Percentiles rank a stretch among this genome's conserved stretches.
Evolutionary conservation across 2,113 vertebrate species (phyloP).

Genomic region (Callospermophilus lateralis): DNA sequence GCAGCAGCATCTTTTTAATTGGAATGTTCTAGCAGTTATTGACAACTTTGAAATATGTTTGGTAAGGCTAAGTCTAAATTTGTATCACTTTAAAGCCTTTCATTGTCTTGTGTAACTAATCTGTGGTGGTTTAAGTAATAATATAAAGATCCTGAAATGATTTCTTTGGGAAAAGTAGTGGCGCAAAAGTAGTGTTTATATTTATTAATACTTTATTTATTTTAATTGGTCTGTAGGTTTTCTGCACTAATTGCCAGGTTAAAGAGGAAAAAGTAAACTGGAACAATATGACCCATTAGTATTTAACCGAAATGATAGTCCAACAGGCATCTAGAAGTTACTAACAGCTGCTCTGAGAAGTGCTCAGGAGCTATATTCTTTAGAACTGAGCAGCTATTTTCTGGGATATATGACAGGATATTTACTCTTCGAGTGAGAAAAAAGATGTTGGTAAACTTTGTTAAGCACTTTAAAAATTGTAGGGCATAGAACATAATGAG

Average conservation of each 20-base stretch:
- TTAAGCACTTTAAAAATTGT: constrained; percentile 25
- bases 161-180: constrained; percentile 41
- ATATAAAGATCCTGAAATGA: constrained; percentile 4
- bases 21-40: constrained; percentile 23
- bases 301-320: constrained; percentile 35
- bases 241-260: background rate
- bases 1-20: background rate
- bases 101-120: background rate
- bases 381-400: background rate
- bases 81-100: background rate
- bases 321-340: background rate
- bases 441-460: constrained; percentile 36
- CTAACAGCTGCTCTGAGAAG: constrained; percentile 44
- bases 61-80: background rate
- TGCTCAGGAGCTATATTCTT: background rate
- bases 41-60: background rate
- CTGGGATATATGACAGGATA: constrained; percentile 3
- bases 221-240: constrained; percentile 42
- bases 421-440: constrained; percentile 27
- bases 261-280: background rate
- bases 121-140: background rate
- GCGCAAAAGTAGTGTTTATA: background rate
- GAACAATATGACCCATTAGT: constrained; percentile 36
- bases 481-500: background rate
- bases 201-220: background rate